These are phyloP conservation scores for Coreius guichenoti DNA, from an alignment of 2,797 vertebrate genomes.

Conservation along the genomic window DNA sequence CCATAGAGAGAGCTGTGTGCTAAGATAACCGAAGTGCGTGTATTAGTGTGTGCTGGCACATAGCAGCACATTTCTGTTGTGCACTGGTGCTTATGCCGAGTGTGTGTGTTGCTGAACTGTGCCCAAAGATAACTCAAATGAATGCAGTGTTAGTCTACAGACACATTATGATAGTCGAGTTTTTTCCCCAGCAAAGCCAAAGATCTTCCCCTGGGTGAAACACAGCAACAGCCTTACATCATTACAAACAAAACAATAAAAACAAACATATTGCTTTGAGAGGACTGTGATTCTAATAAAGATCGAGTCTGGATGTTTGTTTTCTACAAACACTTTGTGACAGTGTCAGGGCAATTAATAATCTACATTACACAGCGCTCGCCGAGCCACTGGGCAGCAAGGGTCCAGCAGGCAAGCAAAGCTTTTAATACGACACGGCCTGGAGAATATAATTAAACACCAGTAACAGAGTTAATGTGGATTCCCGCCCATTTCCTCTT, in stretches of 20 bases:
- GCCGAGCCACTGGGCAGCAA: conserved; percentile 50
- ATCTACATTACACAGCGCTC: conserved; percentile 57
- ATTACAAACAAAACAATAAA: conserved; percentile 48
- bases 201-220: conserved; percentile 50
- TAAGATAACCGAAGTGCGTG: conserved; percentile 39
- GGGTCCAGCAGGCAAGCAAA: conserved; percentile 49
- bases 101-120: conserved; percentile 22
- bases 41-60: conserved; percentile 31
- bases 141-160: conserved; percentile 38
- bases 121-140: conserved; percentile 37
- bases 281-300: conserved; percentile 45
- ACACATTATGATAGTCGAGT: conserved; percentile 35
- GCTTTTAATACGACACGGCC: conserved; percentile 55
- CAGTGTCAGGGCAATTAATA: conserved; percentile 62
- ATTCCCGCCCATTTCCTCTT: conserved; percentile 45
- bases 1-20: conserved; percentile 49
- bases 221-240: conserved; percentile 34
- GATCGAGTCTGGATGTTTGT: conserved; percentile 55
- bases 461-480: conserved; percentile 57
- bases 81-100: background rate
- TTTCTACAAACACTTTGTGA: conserved; percentile 57
- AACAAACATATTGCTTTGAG: conserved; percentile 46
- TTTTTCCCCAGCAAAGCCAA: conserved; percentile 32
- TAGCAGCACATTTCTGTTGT: conserved; percentile 7
- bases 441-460: conserved; percentile 57